Conservation (phyloP, 2,888 invertebrate genomes). For the Acanthosepion lycidas region DNA sequence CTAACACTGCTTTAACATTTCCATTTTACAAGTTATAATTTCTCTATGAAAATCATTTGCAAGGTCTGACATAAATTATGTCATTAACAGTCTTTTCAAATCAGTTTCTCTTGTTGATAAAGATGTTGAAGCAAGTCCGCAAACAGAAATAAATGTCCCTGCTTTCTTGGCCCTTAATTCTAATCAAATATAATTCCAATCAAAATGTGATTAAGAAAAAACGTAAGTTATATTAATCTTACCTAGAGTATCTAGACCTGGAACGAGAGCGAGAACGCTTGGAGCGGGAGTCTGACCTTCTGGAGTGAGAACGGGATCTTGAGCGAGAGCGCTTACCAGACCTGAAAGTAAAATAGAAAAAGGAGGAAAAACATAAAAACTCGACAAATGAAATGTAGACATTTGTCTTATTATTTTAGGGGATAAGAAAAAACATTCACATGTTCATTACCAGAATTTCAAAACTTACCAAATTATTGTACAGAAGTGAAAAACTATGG, state of each 20-base stretch:
- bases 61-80: too few species aligned
- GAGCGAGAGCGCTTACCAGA: constrained; percentile 55
- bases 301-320: constrained; percentile 48
- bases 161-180: neutral
- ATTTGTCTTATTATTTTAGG: too few species aligned
- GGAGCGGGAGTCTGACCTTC: constrained; percentile 54
- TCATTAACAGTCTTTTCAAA: neutral
- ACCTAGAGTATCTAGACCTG: constrained; percentile 51
- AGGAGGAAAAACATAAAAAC: neutral
- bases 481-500: too few species aligned
- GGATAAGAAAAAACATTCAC: too few species aligned
- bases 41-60: too few species aligned
- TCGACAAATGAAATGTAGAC: too few species aligned
- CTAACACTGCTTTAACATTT: too few species aligned
- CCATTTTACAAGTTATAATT: too few species aligned
- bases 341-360: constrained; percentile 46
- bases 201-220: neutral
- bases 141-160: neutral
- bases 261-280: constrained; percentile 56
- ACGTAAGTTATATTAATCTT: neutral
- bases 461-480: too few species aligned
- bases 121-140: neutral
- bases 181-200: too few species aligned
- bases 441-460: too few species aligned
- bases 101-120: neutral